Evolutionary conservation across 1,140 invertebrate species (phyloP).

Genomic region (Chlorops oryzae): DNA sequence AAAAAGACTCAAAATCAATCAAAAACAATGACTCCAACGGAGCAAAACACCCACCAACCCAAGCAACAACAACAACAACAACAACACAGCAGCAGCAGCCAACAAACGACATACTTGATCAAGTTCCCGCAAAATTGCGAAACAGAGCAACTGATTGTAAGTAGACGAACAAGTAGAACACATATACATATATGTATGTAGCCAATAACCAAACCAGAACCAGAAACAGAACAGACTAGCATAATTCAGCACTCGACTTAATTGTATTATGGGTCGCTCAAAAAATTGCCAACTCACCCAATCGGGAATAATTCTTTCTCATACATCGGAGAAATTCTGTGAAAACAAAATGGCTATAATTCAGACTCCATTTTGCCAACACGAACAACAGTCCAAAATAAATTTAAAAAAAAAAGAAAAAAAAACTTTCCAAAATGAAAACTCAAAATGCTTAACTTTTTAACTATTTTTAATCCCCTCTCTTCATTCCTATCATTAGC

Average conservation of each 20-base stretch:
- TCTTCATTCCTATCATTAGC: too few species aligned
- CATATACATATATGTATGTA: too few species aligned
- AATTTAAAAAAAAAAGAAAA: not conserved
- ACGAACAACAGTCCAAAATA: not conserved
- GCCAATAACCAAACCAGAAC: too few species aligned
- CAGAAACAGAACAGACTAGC: conserved; percentile 4
- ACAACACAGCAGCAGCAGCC: conserved; percentile 30
- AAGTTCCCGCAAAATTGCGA: conserved; percentile 42
- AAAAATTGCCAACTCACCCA: too few species aligned
- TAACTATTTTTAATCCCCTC: not conserved
- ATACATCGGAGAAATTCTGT: too few species aligned
- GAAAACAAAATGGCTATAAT: too few species aligned
- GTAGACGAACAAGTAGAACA: conserved; percentile 19
- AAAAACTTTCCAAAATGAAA: not conserved
- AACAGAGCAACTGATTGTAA: conserved; percentile 44
- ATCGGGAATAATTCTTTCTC: too few species aligned
- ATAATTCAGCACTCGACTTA: conserved; percentile 6
- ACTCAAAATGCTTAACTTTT: not conserved
- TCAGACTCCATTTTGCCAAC: too few species aligned
- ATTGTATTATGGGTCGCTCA: too few species aligned
- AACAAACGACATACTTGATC: conserved; percentile 44
- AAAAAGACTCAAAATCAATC: conserved; percentile 26
- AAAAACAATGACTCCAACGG: conserved; percentile 24
- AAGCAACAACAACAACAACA: not conserved
- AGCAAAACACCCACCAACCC: too few species aligned